These are phyloP conservation scores for Chaetodon trifascialis DNA, from an alignment of 2,113 vertebrate genomes.

Conservation along the genomic window DNA sequence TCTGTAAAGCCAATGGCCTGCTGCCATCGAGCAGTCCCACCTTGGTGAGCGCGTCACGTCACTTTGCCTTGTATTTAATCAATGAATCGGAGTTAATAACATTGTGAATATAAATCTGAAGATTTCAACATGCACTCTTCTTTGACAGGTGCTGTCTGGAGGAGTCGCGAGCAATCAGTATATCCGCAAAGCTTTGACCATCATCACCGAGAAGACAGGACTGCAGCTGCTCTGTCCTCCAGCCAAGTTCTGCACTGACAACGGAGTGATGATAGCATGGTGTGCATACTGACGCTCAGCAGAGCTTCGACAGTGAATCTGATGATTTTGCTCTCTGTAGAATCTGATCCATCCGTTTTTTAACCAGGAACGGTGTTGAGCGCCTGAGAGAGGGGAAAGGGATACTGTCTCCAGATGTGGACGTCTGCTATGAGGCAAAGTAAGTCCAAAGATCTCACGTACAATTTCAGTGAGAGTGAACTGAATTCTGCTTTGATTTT, in stretches of 20 bases:
- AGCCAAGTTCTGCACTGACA: slow-evolving; percentile 93
- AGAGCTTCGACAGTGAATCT: not conserved
- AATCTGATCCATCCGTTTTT: not conserved
- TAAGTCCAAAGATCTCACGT: slow-evolving; percentile 59
- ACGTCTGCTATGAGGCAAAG: slow-evolving; percentile 91
- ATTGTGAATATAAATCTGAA: not conserved
- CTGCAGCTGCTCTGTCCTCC: slow-evolving; percentile 91
- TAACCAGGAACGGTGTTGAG: slow-evolving; percentile 94
- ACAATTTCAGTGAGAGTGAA: not conserved
- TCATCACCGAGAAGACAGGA: slow-evolving; percentile 85
- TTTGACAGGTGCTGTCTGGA: slow-evolving; percentile 91
- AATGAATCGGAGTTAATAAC: not conserved
- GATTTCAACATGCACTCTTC: not conserved
- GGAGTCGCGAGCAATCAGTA: slow-evolving; percentile 97
- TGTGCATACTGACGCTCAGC: slow-evolving; percentile 64
- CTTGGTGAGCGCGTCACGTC: slow-evolving; percentile 83
- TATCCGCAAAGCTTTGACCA: slow-evolving; percentile 85
- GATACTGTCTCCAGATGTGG: slow-evolving; percentile 81
- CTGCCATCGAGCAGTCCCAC: slow-evolving; percentile 81
- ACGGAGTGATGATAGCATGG: slow-evolving; percentile 98
- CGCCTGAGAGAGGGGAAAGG: slow-evolving; percentile 88
- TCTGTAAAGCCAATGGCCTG: slow-evolving; percentile 87
- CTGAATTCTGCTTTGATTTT: not conserved
- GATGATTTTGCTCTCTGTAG: too few species aligned
- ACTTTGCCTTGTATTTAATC: not conserved